A percentile compares a stretch with the other conserved stretches of the same genome.
These are phyloP conservation scores for Labeo rohita DNA, from an alignment of 2,113 vertebrate species.

Conservation along the genomic window DNA sequence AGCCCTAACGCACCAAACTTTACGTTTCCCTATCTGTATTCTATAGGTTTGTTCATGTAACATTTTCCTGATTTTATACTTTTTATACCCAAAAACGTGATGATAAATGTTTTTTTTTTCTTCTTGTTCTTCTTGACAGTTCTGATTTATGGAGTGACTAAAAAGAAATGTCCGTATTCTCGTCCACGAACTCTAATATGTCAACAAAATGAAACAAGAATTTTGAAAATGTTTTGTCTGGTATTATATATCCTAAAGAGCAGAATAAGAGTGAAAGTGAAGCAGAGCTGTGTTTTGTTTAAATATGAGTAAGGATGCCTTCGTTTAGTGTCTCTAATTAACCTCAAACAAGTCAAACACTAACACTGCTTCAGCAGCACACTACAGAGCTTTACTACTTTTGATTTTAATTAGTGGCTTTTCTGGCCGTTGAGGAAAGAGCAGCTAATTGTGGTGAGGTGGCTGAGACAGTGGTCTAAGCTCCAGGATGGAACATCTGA, in stretches of 20 bases:
- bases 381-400: constrained; percentile 51
- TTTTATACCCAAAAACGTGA: too few species aligned
- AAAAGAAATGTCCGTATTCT: too few species aligned
- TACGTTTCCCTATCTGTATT: too few species aligned
- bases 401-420: constrained; percentile 51
- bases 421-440: constrained; percentile 48
- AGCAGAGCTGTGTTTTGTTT: constrained; percentile 11
- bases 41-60: too few species aligned
- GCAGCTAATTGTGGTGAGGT: constrained; percentile 56
- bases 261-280: neutral
- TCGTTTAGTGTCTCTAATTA: constrained; percentile 49
- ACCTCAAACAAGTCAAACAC: constrained; percentile 45
- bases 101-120: too few species aligned
- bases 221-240: neutral
- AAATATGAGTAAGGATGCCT: constrained; percentile 10
- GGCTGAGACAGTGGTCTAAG: constrained; percentile 41
- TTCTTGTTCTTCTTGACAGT: too few species aligned
- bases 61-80: too few species aligned
- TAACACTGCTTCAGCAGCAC: constrained; percentile 47
- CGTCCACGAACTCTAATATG: too few species aligned
- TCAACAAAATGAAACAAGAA: too few species aligned
- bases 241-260: neutral
- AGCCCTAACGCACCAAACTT: too few species aligned
- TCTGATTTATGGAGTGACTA: too few species aligned
- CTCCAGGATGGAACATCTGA: constrained; percentile 54